Evolutionary conservation across 1,140 invertebrate species (phyloP).

Genomic region (Druon quercuslanigerum): DNA sequence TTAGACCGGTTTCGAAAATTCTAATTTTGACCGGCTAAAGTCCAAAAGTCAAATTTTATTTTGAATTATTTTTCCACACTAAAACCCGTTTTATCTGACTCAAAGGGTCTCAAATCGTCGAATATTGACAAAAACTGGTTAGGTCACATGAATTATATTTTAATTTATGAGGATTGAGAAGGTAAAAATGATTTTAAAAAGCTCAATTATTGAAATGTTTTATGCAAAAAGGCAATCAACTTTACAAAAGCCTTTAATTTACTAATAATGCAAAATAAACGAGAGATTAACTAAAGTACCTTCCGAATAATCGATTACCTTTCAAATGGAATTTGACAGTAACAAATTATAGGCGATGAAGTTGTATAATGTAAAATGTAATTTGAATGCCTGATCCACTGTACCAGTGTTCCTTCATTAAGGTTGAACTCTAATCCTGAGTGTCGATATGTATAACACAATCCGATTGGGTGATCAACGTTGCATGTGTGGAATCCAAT

Average conservation of each 20-base stretch:
- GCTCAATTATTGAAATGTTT: too few relatives aligned
- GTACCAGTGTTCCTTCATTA: conserved; percentile 10
- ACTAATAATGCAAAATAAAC: neutral
- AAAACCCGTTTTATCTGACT: too few relatives aligned
- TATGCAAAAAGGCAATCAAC: neutral
- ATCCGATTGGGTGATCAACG: conserved; percentile 30
- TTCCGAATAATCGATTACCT: neutral
- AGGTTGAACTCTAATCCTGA: conserved; percentile 28
- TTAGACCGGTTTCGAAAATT: too few relatives aligned
- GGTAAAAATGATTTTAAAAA: too few relatives aligned
- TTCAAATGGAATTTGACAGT: neutral
- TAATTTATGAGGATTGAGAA: too few relatives aligned
- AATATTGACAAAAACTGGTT: too few relatives aligned
- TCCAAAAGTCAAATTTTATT: too few relatives aligned
- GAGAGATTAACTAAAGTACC: neutral
- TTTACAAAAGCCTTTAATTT: neutral
- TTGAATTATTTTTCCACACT: too few relatives aligned
- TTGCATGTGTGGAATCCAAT: conserved; percentile 34
- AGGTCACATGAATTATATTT: too few relatives aligned
- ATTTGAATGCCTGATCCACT: conserved; percentile 11
- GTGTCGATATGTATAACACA: conserved; percentile 32
- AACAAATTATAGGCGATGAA: conserved; percentile 25
- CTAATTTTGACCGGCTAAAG: too few relatives aligned
- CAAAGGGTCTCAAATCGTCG: too few relatives aligned
- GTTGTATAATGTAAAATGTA: conserved; percentile 25